Conservation (phyloP, 2,113 vertebrate genomes). For the Alaudala cheleensis region DNA sequence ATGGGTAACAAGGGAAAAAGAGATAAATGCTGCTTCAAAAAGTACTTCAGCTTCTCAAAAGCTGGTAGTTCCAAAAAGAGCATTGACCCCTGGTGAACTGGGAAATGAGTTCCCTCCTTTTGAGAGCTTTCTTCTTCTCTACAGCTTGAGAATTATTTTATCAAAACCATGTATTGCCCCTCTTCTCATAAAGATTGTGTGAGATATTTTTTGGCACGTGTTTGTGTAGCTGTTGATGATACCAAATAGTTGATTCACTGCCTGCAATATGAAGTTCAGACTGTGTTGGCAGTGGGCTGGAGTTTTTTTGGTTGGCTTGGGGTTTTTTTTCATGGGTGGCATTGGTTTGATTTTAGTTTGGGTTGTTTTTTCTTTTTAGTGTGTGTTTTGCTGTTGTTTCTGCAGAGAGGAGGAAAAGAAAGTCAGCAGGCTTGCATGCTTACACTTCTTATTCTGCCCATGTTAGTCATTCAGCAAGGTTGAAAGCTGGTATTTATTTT, state of each 20-base stretch:
- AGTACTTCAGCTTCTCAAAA: background rate
- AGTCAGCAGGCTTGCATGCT: background rate
- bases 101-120: background rate
- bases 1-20: background rate
- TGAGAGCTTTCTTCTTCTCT: background rate
- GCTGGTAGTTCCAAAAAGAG: background rate
- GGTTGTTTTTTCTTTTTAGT: background rate
- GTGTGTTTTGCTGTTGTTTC: background rate
- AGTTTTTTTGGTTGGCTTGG: background rate
- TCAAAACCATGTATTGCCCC: background rate
- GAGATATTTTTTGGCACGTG: background rate
- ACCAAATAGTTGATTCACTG: background rate
- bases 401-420: background rate
- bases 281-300: background rate
- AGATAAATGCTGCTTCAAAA: background rate
- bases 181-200: background rate
- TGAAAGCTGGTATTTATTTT: background rate
- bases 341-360: background rate
- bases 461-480: background rate
- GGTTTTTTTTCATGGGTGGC: background rate
- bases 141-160: background rate
- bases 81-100: background rate
- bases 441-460: background rate
- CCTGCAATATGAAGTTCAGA: background rate
- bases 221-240: background rate